Evolutionary conservation across 2,797 vertebrate genomes (phyloP).

Genomic region (Sebastes cheni): DNA sequence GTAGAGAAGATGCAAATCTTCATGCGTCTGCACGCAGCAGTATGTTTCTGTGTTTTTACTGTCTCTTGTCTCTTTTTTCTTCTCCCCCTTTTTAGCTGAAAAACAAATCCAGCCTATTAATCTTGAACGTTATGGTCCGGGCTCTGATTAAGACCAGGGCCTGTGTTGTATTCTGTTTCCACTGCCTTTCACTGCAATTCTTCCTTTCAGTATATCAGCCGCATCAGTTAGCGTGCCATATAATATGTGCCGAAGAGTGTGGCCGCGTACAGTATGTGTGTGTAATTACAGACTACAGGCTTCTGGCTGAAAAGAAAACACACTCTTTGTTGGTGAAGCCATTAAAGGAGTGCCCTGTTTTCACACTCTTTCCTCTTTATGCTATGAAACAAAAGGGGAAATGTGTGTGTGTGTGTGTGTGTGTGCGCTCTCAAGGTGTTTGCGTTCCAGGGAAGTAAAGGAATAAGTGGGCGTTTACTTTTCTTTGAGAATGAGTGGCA

Average conservation of each 20-base stretch:
- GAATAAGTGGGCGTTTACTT: conserved; percentile 67
- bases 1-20: conserved; percentile 29
- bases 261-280: neutral
- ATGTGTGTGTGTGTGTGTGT: neutral
- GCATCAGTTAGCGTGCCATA: conserved; percentile 47
- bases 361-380: conserved; percentile 49
- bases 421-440: conserved; percentile 41
- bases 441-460: conserved; percentile 66
- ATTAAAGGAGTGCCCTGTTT: conserved; percentile 49
- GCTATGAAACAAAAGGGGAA: conserved; percentile 41
- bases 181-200: conserved; percentile 59
- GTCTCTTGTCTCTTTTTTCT: conserved; percentile 35
- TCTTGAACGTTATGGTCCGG: conserved; percentile 58
- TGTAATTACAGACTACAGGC: conserved; percentile 40
- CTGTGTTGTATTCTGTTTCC: conserved; percentile 72
- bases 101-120: conserved; percentile 66
- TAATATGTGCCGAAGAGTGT: conserved; percentile 16
- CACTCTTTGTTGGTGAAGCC: conserved; percentile 43
- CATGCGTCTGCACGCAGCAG: conserved; percentile 8
- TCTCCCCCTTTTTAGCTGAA: conserved; percentile 31
- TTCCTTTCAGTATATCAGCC: conserved; percentile 66
- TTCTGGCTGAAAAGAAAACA: conserved; percentile 55
- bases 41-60: conserved; percentile 23
- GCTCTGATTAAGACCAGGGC: conserved; percentile 74
- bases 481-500: conserved; percentile 80